Percentiles rank a stretch among this genome's conserved stretches.
These are phyloP conservation scores for Apantesis nais DNA, from an alignment of 2,888 invertebrate genomes.

Conservation along the genomic window DNA sequence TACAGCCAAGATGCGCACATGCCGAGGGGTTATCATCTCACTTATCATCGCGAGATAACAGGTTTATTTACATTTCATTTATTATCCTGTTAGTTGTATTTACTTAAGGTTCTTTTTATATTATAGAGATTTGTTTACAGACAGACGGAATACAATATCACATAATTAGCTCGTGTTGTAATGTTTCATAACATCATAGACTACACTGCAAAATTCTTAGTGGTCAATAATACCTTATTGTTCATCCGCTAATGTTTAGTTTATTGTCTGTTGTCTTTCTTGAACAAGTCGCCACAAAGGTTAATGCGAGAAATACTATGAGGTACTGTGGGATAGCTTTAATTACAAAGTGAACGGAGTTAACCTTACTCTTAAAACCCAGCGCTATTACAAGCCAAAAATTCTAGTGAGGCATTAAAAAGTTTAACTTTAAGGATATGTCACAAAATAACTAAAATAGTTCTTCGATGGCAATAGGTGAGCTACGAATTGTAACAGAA, in stretches of 20 bases:
- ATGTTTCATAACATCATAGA: neutral
- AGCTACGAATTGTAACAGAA: too few species aligned
- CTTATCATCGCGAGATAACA: constrained; percentile 39
- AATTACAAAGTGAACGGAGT: neutral
- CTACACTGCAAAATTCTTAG: neutral
- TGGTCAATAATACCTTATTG: neutral
- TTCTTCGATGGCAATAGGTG: too few species aligned
- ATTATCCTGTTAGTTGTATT: constrained; percentile 37
- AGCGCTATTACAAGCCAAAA: neutral
- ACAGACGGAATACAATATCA: constrained; percentile 7
- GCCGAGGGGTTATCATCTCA: constrained; percentile 38
- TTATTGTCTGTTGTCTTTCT: neutral
- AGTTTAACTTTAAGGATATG: neutral
- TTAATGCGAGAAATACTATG: neutral
- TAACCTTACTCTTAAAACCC: neutral
- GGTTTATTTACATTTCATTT: constrained; percentile 37
- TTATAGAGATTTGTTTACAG: constrained; percentile 25
- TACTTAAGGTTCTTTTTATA: constrained; percentile 30
- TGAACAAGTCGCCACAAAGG: neutral
- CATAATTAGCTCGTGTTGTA: neutral
- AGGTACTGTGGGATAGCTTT: neutral
- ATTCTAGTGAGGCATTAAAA: neutral
- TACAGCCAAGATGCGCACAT: constrained; percentile 29
- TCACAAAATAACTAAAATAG: neutral
- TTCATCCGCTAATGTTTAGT: neutral